Conservation (phyloP, 2,113 vertebrate genomes). For the Archocentrus centrarchus region DNA sequence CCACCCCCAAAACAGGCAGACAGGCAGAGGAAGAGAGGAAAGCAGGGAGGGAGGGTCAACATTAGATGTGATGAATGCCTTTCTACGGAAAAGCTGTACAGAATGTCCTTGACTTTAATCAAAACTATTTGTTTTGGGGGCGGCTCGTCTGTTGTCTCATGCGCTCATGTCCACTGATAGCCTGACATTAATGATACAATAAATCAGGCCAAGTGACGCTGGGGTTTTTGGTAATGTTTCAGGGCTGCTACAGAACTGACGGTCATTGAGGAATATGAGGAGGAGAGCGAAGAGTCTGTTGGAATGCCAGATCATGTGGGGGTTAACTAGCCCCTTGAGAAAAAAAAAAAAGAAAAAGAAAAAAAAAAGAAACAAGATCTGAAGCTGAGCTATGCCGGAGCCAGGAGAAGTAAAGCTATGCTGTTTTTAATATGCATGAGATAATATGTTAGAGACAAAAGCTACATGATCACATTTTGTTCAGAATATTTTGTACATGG, state of each 20-base stretch:
- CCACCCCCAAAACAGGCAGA: conserved; percentile 55
- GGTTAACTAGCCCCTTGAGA: conserved; percentile 72
- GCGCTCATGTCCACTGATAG: conserved; percentile 99
- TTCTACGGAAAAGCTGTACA: conserved; percentile 94
- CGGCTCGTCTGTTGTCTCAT: conserved; percentile 95
- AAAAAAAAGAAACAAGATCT: conserved; percentile 31
- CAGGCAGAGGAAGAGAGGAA: conserved; percentile 39
- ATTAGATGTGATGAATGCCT: conserved; percentile 97
- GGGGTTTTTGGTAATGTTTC: conserved; percentile 92
- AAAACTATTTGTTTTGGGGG: conserved; percentile 97
- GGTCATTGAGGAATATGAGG: conserved; percentile 71
- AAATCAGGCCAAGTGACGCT: conserved; percentile 94
- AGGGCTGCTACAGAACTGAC: conserved; percentile 71
- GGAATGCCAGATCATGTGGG: conserved; percentile 81
- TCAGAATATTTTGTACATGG: conserved; percentile 19
- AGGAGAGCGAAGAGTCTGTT: conserved; percentile 70
- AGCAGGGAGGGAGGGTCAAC: conserved; percentile 87
- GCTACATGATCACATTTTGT: conserved; percentile 36
- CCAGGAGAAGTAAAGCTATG: conserved; percentile 40
- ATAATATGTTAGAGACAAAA: conserved; percentile 40
- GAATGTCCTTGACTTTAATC: conserved; percentile 99
- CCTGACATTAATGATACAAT: conserved; percentile 99
- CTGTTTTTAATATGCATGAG: conserved; percentile 44
- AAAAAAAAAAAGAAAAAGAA: background rate
- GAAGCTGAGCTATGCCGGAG: conserved; percentile 43